Evolutionary conservation across 2,888 invertebrate genomes (phyloP), one percentile per base, ranked within the genome.

Genomic region (Eupithecia insigniata): DNA sequence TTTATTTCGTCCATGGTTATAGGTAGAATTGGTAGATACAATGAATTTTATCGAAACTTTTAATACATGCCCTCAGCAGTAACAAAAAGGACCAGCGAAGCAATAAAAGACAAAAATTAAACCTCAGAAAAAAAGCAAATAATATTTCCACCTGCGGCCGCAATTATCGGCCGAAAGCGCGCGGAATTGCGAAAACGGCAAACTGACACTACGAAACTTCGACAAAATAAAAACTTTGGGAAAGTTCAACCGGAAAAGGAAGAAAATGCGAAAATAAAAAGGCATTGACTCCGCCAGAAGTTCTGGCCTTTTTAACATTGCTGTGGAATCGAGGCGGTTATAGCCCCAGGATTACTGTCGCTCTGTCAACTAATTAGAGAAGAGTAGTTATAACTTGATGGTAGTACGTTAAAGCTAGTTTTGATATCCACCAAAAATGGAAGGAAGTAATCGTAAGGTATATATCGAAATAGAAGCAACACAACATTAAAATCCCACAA

Each of bases 161-260:
- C 92, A 93, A 93, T 93, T 93, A 93, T 94, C 91, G 91, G 87
- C 87, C 89, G 90, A 85, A 89, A 86, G 89, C 90, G 91, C 92
- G 89, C 90, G 92, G 92, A 92, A 93, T 92, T 91, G 92, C 92
- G 88, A 83, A 83, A 89, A 92, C 90, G 90, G 88, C 91, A 88
- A 92, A 92, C 93, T 92, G 93, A 93, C 92, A 93, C 92, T 92
- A 92, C 85, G 87, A 88, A 92, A 92, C 90, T 92, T 91, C 90
- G 90, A 88, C 90, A 88, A 92, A 92, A 92, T 90, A 92, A 92
- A 81, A 91, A 92, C 90, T 91, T 92, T 87, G 86, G 83, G 84
- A 36, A 89, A 92, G 93, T 92, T 92, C 92, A 91, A 91, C 92
- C 89, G 92, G 92, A 92, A 91, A 92, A 88, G 90, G 88, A 91